Conservation (phyloP, 2,797 vertebrate species). For the Myotis vivesi region DNA sequence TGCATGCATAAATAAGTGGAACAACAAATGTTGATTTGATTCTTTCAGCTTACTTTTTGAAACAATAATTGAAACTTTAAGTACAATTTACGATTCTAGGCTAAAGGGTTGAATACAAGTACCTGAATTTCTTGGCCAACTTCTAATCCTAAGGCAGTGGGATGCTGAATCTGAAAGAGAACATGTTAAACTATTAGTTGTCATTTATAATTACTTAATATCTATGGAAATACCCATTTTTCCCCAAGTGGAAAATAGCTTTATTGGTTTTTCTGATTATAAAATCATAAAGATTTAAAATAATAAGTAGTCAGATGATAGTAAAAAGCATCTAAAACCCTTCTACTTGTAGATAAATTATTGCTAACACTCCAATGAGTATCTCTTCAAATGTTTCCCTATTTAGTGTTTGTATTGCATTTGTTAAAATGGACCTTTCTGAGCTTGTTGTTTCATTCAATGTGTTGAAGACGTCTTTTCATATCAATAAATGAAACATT, state of each 20-base stretch:
- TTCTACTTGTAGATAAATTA: background rate
- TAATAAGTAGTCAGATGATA: slow-evolving; percentile 23
- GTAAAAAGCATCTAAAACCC: slow-evolving; percentile 2
- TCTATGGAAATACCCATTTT: background rate
- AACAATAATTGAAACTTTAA: slow-evolving; percentile 48
- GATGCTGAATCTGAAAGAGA: slow-evolving; percentile 93
- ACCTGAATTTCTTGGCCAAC: slow-evolving; percentile 99
- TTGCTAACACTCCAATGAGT: background rate
- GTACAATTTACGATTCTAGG: slow-evolving; percentile 8
- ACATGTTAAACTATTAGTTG: background rate
- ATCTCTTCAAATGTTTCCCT: background rate
- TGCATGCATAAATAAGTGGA: background rate
- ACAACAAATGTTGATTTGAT: slow-evolving; percentile 7
- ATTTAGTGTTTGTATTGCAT: background rate
- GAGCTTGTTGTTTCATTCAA: background rate
- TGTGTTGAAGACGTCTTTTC: background rate
- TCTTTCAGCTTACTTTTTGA: slow-evolving; percentile 36
- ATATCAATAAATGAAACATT: background rate
- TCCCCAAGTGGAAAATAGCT: background rate
- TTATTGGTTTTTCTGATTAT: slow-evolving; percentile 46
- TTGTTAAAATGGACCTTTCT: background rate
- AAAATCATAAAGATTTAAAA: slow-evolving; percentile 30
- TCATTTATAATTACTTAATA: background rate
- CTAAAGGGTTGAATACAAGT: slow-evolving; percentile 57
- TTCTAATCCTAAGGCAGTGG: slow-evolving; percentile 94